Evolutionary conservation across 2,113 vertebrate species (phyloP).

Genomic region (Cyanocitta stelleri): DNA sequence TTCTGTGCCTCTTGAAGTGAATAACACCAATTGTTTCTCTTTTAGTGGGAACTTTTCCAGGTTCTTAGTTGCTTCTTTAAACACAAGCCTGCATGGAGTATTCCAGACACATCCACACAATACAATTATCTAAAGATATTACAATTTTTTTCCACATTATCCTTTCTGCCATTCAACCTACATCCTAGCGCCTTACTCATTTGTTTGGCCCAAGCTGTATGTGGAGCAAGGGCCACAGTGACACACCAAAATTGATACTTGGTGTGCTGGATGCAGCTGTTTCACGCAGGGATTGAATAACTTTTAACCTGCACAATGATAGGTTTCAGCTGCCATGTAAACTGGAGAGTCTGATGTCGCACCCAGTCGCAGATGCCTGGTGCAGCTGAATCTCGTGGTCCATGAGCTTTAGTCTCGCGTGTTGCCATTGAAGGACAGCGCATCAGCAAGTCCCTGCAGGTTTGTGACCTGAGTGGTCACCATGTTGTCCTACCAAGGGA

Average conservation of each 20-base stretch:
- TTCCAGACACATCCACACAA: background rate
- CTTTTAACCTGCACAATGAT: slow-evolving; percentile 26
- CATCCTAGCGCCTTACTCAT: background rate
- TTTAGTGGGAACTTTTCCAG: background rate
- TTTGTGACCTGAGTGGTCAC: background rate
- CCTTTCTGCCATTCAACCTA: background rate
- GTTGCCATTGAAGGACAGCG: background rate
- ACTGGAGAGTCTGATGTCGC: background rate
- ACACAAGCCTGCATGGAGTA: background rate
- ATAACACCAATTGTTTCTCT: background rate
- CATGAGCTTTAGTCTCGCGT: background rate
- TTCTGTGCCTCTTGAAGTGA: background rate
- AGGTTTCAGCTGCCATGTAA: slow-evolving; percentile 19
- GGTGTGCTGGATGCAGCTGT: background rate
- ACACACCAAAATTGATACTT: background rate
- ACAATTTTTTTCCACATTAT: slow-evolving; percentile 27
- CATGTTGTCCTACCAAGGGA: background rate
- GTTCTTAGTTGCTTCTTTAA: background rate
- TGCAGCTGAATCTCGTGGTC: background rate
- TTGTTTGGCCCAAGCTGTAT: background rate
- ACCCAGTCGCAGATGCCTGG: background rate
- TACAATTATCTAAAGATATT: background rate
- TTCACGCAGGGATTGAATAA: slow-evolving; percentile 14
- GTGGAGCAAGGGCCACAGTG: background rate
- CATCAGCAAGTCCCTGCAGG: background rate